Percentiles rank a stretch among this genome's conserved stretches.
phyloP scores from a whole-genome alignment of 2,113 vertebrate species.

The Phalacrocorax aristotelis region DNA sequence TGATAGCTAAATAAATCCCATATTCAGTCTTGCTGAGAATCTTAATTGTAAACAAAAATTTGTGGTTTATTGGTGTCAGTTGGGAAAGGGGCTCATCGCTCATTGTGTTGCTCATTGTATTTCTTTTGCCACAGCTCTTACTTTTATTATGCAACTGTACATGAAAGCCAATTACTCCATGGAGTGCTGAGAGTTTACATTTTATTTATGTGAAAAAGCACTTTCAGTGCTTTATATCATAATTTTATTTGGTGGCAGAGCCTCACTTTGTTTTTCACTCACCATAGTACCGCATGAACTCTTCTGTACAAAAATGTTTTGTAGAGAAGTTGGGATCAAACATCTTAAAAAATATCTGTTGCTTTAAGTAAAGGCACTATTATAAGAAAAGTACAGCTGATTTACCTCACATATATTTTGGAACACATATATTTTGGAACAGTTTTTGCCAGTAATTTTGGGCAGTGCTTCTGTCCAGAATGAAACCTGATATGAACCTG shows the following conservation, averaged over 20 bases:
- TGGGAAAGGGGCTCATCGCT: background rate
- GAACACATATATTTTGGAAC: background rate
- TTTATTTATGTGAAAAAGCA: background rate
- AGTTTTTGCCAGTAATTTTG: background rate
- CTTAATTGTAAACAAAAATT: conserved; percentile 19
- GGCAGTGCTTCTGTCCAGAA: background rate
- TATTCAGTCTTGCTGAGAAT: conserved; percentile 14
- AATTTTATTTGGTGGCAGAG: conserved; percentile 2
- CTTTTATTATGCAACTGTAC: background rate
- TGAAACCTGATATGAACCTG: background rate
- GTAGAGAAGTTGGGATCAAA: background rate
- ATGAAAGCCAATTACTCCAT: conserved; percentile 10
- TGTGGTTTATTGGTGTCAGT: conserved; percentile 21
- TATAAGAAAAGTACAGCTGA: background rate
- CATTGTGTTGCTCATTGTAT: background rate
- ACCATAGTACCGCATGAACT: background rate
- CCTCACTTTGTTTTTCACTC: conserved; percentile 7
- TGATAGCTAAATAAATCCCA: conserved; percentile 46
- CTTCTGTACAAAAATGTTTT: background rate
- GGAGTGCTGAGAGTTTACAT: background rate
- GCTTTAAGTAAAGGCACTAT: background rate
- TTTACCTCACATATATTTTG: background rate
- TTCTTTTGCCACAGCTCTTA: background rate
- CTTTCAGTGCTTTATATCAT: background rate
- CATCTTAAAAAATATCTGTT: background rate